These are phyloP conservation scores for Bactericera cockerelli DNA, from an alignment of 1,140 invertebrate species.

Conservation along the genomic window DNA sequence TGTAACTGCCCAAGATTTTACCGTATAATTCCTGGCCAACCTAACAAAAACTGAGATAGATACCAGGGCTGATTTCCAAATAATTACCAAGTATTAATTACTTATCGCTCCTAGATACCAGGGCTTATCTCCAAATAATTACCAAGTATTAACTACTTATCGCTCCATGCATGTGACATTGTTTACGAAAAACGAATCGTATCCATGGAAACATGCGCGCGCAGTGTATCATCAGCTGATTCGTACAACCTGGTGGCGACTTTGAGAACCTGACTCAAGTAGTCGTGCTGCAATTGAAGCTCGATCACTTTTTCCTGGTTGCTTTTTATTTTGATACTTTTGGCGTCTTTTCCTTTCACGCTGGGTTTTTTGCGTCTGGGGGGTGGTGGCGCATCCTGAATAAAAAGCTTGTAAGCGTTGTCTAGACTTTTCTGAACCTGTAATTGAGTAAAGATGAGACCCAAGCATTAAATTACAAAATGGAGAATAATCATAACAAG, in stretches of 20 bases:
- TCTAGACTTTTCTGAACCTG: conserved; percentile 3
- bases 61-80: too few relatives aligned
- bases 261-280: not conserved
- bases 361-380: too few relatives aligned
- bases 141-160: too few relatives aligned
- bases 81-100: too few relatives aligned
- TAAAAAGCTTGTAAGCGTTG: not conserved
- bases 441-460: not conserved
- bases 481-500: too few relatives aligned
- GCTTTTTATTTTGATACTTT: not conserved
- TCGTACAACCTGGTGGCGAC: not conserved
- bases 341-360: conserved; percentile 1
- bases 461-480: not conserved
- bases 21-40: too few relatives aligned
- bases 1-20: too few relatives aligned
- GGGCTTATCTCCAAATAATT: too few relatives aligned
- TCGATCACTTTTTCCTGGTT: not conserved
- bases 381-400: not conserved
- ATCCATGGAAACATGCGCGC: not conserved
- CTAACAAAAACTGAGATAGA: too few relatives aligned
- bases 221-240: not conserved
- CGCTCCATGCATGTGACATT: too few relatives aligned
- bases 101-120: too few relatives aligned
- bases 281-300: not conserved
- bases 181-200: not conserved